These are phyloP conservation scores for Vulpes ferrilata DNA, from an alignment of 2,113 vertebrate genomes.

Conservation along the genomic window DNA sequence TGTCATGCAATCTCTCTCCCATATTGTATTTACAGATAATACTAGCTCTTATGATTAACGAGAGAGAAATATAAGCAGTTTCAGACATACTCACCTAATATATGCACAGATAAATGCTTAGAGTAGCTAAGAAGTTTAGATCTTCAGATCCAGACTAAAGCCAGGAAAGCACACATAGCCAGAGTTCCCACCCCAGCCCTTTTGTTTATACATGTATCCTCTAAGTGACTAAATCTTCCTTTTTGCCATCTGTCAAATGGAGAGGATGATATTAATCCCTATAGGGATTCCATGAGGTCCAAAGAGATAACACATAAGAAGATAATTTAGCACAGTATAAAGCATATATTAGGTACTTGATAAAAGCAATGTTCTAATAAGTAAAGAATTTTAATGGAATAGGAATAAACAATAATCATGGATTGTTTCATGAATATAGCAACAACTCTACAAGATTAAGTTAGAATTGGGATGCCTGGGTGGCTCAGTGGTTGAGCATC, in stretches of 20 bases:
- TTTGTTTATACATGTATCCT: neutral
- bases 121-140: neutral
- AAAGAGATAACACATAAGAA: neutral
- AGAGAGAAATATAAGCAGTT: neutral
- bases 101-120: neutral
- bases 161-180: neutral
- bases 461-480: neutral
- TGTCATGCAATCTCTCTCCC: neutral
- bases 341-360: neutral
- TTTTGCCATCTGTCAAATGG: neutral
- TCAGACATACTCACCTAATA: neutral
- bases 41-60: neutral
- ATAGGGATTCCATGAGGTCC: neutral
- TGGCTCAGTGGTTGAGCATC: too few species aligned
- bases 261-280: neutral
- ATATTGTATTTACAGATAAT: neutral
- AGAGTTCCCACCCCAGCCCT: neutral
- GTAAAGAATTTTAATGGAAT: neutral
- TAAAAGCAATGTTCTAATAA: neutral
- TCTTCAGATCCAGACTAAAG: neutral
- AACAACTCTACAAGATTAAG: neutral
- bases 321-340: neutral
- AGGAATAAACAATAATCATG: neutral
- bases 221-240: neutral
- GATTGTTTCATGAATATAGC: neutral